Conservation (phyloP, 2,888 invertebrate genomes). For the Ormyrus nitidulus region DNA sequence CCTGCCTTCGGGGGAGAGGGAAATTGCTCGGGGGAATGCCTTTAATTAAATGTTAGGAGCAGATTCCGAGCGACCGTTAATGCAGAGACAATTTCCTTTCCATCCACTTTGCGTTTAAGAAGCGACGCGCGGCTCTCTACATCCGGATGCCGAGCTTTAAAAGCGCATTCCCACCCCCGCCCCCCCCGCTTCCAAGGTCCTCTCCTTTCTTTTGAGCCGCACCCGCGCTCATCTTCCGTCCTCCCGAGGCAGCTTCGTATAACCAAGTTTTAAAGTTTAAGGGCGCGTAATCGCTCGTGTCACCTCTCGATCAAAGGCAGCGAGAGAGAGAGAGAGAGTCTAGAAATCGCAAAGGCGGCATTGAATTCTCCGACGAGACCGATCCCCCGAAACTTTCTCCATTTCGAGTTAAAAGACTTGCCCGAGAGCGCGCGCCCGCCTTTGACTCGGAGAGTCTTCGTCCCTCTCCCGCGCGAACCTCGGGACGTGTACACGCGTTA, state of each 20-base stretch:
- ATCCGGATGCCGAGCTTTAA: slow-evolving; percentile 62
- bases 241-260: slow-evolving; percentile 44
- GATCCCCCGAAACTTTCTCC: slow-evolving; percentile 62
- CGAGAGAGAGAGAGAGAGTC: background rate
- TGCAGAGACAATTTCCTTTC: slow-evolving; percentile 74
- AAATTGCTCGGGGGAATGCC: slow-evolving; percentile 73
- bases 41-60: slow-evolving; percentile 74
- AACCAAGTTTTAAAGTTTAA: slow-evolving; percentile 69
- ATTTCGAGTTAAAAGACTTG: slow-evolving; percentile 60
- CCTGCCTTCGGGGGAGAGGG: slow-evolving; percentile 52
- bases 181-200: background rate
- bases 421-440: background rate
- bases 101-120: slow-evolving; percentile 70
- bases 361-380: slow-evolving; percentile 60
- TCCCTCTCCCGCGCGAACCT: background rate
- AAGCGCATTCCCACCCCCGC: slow-evolving; percentile 57
- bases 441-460: background rate
- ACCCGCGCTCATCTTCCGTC: background rate
- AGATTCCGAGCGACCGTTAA: slow-evolving; percentile 72
- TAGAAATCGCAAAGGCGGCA: slow-evolving; percentile 59
- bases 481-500: background rate
- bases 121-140: slow-evolving; percentile 64
- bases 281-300: slow-evolving; percentile 69
- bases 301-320: slow-evolving; percentile 66
- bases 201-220: slow-evolving; percentile 47